Conservation (phyloP, 2,113 vertebrate species). For the cattle (Bos taurus) region DNA sequence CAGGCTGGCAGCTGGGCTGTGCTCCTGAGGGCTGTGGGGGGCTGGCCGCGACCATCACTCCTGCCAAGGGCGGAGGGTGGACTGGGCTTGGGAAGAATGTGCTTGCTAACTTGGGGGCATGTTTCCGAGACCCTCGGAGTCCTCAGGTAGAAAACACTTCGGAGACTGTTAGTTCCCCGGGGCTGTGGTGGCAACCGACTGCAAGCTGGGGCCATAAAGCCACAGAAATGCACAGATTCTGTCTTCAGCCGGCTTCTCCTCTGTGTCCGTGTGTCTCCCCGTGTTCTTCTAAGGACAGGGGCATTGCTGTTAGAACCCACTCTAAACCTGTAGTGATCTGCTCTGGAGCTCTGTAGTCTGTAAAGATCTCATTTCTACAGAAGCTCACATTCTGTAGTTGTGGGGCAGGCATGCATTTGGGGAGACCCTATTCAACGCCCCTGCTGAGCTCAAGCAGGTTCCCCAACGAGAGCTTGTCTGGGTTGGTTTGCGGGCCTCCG, state of each 20-base stretch:
- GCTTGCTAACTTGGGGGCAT: neutral
- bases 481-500: accelerated
- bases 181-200: accelerated
- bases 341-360: neutral
- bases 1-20: neutral
- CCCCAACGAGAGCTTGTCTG: accelerated
- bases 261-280: neutral
- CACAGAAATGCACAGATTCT: accelerated
- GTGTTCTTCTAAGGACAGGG: neutral
- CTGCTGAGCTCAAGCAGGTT: neutral
- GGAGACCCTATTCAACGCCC: neutral
- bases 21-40: neutral
- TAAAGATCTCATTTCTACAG: neutral
- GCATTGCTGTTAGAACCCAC: accelerated
- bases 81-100: too few relatives aligned
- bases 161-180: neutral
- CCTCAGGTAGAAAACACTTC: neutral
- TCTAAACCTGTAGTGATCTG: neutral
- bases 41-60: neutral
- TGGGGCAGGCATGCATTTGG: neutral
- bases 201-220: accelerated
- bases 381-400: neutral
- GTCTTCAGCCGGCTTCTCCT: accelerated
- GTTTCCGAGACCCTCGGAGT: accelerated
- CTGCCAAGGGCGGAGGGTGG: neutral